phyloP scores from a whole-genome alignment of 2,113 vertebrate species.

The Cottus gobio region DNA sequence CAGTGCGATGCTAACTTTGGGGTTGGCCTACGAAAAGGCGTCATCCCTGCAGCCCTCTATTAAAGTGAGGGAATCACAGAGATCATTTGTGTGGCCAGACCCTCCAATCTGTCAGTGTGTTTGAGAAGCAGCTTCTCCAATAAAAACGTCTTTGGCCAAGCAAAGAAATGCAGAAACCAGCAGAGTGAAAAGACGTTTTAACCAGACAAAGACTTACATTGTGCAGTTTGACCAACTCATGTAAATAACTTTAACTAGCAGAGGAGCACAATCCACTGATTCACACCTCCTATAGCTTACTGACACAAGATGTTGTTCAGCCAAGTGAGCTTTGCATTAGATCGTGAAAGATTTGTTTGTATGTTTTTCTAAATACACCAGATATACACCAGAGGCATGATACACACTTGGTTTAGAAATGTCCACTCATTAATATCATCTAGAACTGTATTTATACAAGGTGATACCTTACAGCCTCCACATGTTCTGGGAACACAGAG shows the following conservation, averaged over 20 bases:
- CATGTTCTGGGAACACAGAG: conserved; percentile 48
- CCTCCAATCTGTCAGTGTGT: background rate
- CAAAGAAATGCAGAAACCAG: too few relatives aligned
- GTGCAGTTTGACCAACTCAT: background rate
- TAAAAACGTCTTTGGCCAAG: background rate
- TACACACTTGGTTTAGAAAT: background rate
- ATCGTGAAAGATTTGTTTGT: background rate
- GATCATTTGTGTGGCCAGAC: background rate
- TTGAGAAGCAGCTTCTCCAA: background rate
- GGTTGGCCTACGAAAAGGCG: background rate
- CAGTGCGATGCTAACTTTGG: background rate
- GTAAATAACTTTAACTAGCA: background rate
- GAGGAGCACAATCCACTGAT: background rate
- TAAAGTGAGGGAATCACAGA: background rate
- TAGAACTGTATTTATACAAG: background rate
- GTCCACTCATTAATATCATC: background rate
- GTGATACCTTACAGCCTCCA: conserved; percentile 1
- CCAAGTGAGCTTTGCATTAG: background rate
- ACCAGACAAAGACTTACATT: too few relatives aligned
- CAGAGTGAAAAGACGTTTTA: too few relatives aligned
- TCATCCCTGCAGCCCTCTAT: background rate
- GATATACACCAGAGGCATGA: background rate
- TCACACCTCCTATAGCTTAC: background rate
- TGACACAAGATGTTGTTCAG: background rate
- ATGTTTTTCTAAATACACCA: background rate